Base-by-base conservation (phyloP, 2,888 invertebrate species). In the Ferrisia virgata region DNA sequence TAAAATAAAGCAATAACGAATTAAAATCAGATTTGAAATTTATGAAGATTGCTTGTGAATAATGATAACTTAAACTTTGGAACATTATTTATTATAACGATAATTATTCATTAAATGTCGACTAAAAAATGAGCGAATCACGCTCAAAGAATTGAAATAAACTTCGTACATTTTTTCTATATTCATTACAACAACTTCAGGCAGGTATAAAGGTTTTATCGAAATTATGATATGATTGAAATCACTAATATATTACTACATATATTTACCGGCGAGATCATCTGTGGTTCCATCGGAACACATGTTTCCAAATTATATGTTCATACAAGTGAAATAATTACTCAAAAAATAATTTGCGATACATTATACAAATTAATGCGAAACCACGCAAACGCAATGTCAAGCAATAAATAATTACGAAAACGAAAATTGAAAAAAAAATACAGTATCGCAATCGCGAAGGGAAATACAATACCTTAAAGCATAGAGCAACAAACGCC, bases 221-320 rank as follows among this genome's bases (percentile, higher is more conserved):
- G n/a, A 36, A 9, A 76, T 11, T 18, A 4, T 2, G 9, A 22
- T 8, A 18, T 76, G n/a, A n/a, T n/a, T n/a, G n/a, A 76, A 76
- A 39, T 43, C 13, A 43, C n/a, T n/a, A n/a, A n/a, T n/a, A n/a
- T n/a, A 47, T 43, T 47, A n/a, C 13, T 39, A 8, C 2, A 31
- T 25, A 8, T 36, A 79, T 31, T 83, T 76, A 83, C 83, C 83
- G 83, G 83, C 18, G 40, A 76, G 40, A 22, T 83, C 76, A 43
- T 83, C 83, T n/a, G 43, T 43, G 2, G 72, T 72, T 69, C 83
- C 83, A 40, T 83, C 83, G 39, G 83, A 83, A 72, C 72, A 69
- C 83, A 83, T 83, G 15, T 76, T 76, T 69, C 15, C 15, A 69
- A 31, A 31, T 69, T 31, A 69, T n/a, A 31, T 22, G 53, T 31